Evolutionary conservation across 1,140 invertebrate species (phyloP).

Genomic region (Homarus americanus): DNA sequence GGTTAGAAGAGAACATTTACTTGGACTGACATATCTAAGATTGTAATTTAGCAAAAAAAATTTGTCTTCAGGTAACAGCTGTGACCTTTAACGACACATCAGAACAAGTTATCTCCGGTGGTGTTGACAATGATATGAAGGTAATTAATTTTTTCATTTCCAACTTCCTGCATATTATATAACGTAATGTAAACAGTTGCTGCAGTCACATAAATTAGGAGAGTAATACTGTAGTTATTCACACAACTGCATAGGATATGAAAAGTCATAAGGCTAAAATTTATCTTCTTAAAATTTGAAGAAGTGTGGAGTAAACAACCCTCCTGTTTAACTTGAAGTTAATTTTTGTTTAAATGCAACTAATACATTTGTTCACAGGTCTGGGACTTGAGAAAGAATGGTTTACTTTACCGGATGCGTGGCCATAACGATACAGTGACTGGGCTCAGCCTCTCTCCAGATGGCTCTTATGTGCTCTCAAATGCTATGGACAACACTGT

Average conservation of each 20-base stretch:
- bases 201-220: too few relatives aligned
- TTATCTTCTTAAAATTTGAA: too few relatives aligned
- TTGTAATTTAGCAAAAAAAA: background rate
- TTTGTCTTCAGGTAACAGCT: constrained; percentile 83
- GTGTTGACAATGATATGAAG: constrained; percentile 99
- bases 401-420: constrained; percentile 89
- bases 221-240: too few relatives aligned
- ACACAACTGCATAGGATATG: too few relatives aligned
- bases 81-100: constrained; percentile 97
- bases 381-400: constrained; percentile 97
- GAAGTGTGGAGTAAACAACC: too few relatives aligned
- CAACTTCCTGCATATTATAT: background rate
- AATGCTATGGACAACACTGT: constrained; percentile 98
- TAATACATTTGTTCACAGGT: constrained; percentile 81
- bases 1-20: too few relatives aligned
- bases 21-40: too few relatives aligned
- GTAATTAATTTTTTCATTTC: constrained; percentile 77
- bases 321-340: too few relatives aligned
- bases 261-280: too few relatives aligned
- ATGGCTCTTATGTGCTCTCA: constrained; percentile 95
- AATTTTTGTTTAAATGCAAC: too few relatives aligned
- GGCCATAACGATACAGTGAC: constrained; percentile 97
- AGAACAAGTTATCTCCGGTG: constrained; percentile 92
- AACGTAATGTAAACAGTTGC: too few relatives aligned
- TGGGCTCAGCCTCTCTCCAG: constrained; percentile 93